Evolutionary conservation across 2,888 invertebrate species (phyloP), one percentile per base, ranked within the genome.

Genomic region (Leptinotarsa haldemani): DNA sequence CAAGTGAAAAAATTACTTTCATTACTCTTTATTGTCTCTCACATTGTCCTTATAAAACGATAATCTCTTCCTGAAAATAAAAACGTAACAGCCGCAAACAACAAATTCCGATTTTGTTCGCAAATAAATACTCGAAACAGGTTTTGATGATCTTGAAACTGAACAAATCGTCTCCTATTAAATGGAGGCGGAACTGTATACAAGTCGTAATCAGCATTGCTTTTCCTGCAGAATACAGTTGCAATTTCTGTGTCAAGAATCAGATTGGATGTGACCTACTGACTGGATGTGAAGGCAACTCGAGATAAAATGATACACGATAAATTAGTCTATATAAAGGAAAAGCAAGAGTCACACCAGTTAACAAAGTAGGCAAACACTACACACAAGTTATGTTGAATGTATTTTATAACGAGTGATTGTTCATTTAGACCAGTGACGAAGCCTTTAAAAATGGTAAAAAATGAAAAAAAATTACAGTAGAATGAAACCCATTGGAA

Each of bases 221-320:
- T 53, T 53, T 53, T 18, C 53, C 18, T 53, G 18, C 53, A 53
- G 15, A 53, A 9, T 53, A 53, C 18, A 53, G 53, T 53, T 50
- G 50, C 50, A 50, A 16, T 50, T 53, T 53, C 53, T 53, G 53
- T 53, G 53, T 53, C 53, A 18, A 53, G 53, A 50, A 50, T 50
- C 50, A n/a, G 15, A 16, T 50, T 50, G 50, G 0, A 50, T 15
- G 50, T n/a, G 15, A 53, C 53, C 53, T 16, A 53, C 53, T 18
- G 16, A 53, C 53, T 53, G 7, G 18, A 9, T 53, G 18, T n/a
- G 7, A 18, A 53, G n/a, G 18, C 18, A 53, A 53, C 53, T 18
- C 40, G 18, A 53, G 53, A 53, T 53, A 18, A 53, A 53, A 53
- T 18, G 53, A 53, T 18, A 18, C 20, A 16, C n/a, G 50, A 50